These are phyloP conservation scores for Hippopotamyrus pictus DNA, from an alignment of 2,797 vertebrate species.

Conservation along the genomic window DNA sequence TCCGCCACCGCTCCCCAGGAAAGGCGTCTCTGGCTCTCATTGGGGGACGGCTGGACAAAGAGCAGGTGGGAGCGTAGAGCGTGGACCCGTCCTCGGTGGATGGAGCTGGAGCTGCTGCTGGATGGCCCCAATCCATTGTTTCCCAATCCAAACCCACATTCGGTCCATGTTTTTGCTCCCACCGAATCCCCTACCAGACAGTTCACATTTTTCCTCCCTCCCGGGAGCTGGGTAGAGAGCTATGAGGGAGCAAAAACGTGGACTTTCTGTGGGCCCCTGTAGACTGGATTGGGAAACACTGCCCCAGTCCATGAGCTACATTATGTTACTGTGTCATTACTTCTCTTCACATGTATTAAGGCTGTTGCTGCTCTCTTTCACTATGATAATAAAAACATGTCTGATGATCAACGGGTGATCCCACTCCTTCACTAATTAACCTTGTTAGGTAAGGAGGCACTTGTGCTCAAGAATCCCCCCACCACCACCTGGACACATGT, in stretches of 20 bases:
- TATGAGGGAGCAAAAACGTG: not conserved
- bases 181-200: not conserved
- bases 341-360: not conserved
- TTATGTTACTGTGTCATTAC: not conserved
- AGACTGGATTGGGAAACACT: not conserved
- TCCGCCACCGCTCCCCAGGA: constrained; percentile 70
- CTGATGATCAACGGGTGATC: not conserved
- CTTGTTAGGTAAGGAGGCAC: not conserved
- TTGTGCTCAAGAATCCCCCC: not conserved
- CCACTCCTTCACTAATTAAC: not conserved
- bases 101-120: not conserved
- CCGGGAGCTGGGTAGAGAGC: not conserved
- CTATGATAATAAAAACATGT: not conserved
- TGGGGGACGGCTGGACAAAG: constrained; percentile 87
- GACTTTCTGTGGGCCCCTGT: not conserved
- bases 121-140: not conserved
- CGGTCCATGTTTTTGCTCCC: not conserved
- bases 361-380: not conserved
- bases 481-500: not conserved
- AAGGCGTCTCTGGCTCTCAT: constrained; percentile 77
- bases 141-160: not conserved
- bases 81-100: not conserved
- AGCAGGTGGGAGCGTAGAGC: constrained; percentile 64
- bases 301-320: not conserved
- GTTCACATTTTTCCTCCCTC: not conserved